Evolutionary conservation across 1,140 invertebrate genomes (phyloP), one percentile per base, ranked within the genome.

Genomic region (Hesperophylax magnus): DNA sequence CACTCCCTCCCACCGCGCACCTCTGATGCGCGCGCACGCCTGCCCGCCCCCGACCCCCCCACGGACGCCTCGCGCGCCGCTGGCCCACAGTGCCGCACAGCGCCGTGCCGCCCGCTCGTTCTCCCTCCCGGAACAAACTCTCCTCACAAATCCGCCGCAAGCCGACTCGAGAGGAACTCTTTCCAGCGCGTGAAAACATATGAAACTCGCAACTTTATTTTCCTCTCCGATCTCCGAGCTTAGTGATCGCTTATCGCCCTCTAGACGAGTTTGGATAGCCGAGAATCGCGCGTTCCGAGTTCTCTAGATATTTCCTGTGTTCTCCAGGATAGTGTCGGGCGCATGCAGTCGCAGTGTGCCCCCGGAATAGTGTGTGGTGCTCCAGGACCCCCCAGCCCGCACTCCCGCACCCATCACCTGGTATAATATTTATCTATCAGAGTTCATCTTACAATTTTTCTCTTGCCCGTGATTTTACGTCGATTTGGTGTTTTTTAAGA

Each of bases 1-100:
- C 63, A 67, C 63, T n/a, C 39, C 39, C 39, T 47, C 39, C 39
- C 39, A 47, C 61, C 61, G 17, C 69, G 7, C 47, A 9, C 34
- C 75, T 31, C 56, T 18, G 31, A 3, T 77, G 75, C 75, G 75
- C 75, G 75, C 75, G 75, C 75, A 77, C 27, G 17, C 31, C 54
- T n/a, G 0, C 53, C 20, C 27, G 14, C 31, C 56, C 31, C 27
- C 56, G 31, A 5, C 20, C 72, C 34, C 20, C 56, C 1, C 1
- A 8, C 18, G 58, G 47, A 34, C 58, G 24, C 24, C 58, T n/a
- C 75, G 11, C 53, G 60, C 56, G 56, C 72, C 53, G 9, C 17
- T n/a, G 34, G 31, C 39, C 67, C 67, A 71, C 67, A 71, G 67
- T 71, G 67, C 67, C 67, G 67, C 67, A 47, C 31, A 71, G 31